Percentiles rank a stretch among this genome's conserved stretches.
These are phyloP conservation scores for Amazona ochrocephala DNA, from an alignment of 2,797 vertebrate species.

Conservation along the genomic window DNA sequence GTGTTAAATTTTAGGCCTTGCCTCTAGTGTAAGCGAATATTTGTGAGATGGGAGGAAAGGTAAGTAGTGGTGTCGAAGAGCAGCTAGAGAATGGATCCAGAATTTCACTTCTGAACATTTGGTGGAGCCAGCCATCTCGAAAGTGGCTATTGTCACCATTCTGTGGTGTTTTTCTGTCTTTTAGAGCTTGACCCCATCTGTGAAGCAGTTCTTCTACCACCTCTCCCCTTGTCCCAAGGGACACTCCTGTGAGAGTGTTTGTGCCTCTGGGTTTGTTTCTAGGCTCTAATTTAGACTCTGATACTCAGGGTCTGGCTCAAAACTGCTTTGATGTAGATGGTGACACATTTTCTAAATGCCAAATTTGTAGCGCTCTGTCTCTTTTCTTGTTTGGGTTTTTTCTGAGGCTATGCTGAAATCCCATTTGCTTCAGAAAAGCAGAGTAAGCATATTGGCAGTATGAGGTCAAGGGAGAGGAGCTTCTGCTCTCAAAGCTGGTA, in stretches of 20 bases:
- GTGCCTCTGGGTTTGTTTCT: background rate
- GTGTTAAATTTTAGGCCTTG: background rate
- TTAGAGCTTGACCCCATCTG: background rate
- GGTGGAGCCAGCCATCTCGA: background rate
- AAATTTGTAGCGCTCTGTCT: rapidly evolving
- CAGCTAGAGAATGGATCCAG: background rate
- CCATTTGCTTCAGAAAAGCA: background rate
- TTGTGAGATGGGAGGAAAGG: background rate
- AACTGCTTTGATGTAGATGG: background rate
- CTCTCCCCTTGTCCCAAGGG: background rate
- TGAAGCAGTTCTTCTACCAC: background rate
- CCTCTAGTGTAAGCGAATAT: background rate
- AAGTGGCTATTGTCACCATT: rapidly evolving
- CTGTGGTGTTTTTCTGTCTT: background rate
- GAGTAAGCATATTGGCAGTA: background rate
- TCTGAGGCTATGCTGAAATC: background rate
- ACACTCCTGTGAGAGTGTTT: background rate
- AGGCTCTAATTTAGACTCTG: background rate
- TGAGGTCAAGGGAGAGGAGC: background rate
- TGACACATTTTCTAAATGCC: background rate
- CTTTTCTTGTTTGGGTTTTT: background rate
- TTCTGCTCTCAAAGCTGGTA: background rate
- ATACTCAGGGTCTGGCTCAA: background rate
- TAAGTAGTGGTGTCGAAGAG: background rate
- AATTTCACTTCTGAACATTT: background rate